These are phyloP conservation scores for Myodes glareolus DNA, from an alignment of 2,113 vertebrate species.

Conservation along the genomic window DNA sequence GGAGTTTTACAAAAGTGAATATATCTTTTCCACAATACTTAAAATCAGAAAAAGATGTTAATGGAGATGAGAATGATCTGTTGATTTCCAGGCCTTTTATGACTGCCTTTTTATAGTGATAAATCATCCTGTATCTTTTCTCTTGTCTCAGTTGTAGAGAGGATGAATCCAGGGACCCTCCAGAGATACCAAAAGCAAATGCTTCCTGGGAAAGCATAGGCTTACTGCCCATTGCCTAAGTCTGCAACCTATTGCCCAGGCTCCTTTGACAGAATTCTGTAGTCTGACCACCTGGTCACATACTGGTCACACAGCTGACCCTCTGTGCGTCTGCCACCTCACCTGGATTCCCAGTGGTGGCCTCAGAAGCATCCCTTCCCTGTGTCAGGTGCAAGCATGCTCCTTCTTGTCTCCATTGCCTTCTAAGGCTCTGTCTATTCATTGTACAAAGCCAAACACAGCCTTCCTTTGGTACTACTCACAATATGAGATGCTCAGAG, in stretches of 20 bases:
- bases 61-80: background rate
- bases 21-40: background rate
- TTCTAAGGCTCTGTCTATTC: background rate
- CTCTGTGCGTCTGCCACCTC: background rate
- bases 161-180: background rate
- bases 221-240: rapidly evolving
- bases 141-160: background rate
- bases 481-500: background rate
- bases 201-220: background rate
- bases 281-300: background rate
- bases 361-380: background rate
- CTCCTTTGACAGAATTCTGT: background rate
- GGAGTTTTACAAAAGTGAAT: background rate
- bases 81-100: constrained; percentile 2
- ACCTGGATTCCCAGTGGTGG: background rate
- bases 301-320: background rate
- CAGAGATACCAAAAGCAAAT: background rate
- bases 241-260: background rate
- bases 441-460: background rate
- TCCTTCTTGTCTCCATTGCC: background rate
- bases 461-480: background rate
- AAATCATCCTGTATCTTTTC: background rate
- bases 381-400: rapidly evolving
- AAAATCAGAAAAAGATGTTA: constrained; percentile 22
- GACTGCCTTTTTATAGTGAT: background rate